A percentile compares a stretch with the other conserved stretches of the same genome.
These are phyloP conservation scores for Anarsia innoxiella DNA, from an alignment of 2,888 invertebrate genomes.

Conservation along the genomic window DNA sequence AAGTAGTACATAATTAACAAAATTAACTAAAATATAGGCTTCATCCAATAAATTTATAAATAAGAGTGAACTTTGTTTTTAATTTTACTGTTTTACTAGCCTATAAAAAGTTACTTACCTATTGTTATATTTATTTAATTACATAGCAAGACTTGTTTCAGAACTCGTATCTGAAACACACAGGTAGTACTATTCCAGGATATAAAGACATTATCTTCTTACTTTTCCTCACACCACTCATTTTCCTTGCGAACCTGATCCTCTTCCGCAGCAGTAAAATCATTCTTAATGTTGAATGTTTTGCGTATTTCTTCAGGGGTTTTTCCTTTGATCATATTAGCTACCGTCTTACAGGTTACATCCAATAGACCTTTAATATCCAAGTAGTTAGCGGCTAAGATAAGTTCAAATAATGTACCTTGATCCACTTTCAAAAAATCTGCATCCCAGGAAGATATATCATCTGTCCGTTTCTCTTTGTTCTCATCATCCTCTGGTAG, in stretches of 20 bases:
- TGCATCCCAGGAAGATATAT: constrained; percentile 99
- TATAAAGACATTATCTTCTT: too few relatives aligned
- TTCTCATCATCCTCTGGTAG: constrained; percentile 98
- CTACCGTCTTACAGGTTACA: constrained; percentile 98
- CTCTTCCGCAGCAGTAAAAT: constrained; percentile 96
- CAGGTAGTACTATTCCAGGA: too few relatives aligned
- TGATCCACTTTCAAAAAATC: constrained; percentile 99
- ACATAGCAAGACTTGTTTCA: too few relatives aligned
- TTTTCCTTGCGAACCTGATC: constrained; percentile 98
- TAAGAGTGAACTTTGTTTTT: too few relatives aligned
- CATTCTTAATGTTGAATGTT: constrained; percentile 97
- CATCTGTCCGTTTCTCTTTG: constrained; percentile 98
- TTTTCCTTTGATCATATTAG: constrained; percentile 99
- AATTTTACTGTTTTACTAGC: too few relatives aligned
- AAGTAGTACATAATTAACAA: too few relatives aligned
- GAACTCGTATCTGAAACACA: too few relatives aligned
- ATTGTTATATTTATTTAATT: too few relatives aligned
- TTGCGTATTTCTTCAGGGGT: constrained; percentile 98
- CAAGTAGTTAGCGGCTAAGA: constrained; percentile 97
- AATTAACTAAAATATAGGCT: too few relatives aligned
- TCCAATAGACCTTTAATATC: constrained; percentile 97
- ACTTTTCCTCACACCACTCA: constrained; percentile 95
- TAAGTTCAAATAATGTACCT: constrained; percentile 96
- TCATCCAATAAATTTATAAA: too few relatives aligned
- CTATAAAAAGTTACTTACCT: too few relatives aligned